Evolutionary conservation across 1,140 invertebrate genomes (phyloP).

Genomic region (Diorhabda carinulata): DNA sequence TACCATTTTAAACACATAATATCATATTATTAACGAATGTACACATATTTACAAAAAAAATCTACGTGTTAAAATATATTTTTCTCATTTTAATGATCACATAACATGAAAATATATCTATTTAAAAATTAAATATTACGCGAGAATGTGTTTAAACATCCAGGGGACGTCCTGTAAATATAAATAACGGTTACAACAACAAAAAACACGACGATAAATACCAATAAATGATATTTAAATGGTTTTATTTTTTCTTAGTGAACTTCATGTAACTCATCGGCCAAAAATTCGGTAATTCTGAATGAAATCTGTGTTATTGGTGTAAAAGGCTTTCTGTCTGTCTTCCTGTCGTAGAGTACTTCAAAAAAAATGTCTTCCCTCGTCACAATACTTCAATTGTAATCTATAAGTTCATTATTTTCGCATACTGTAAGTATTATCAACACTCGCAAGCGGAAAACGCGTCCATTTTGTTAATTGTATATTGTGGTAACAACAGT

Average conservation of each 20-base stretch:
- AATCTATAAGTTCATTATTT: background rate
- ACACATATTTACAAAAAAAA: no score
- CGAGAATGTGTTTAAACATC: no score
- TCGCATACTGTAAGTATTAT: background rate
- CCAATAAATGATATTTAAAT: slow-evolving; percentile 6
- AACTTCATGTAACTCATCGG: slow-evolving; percentile 68
- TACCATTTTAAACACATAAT: no score
- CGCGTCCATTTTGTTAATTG: no score
- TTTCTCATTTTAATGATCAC: no score
- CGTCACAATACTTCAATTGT: slow-evolving; percentile 1
- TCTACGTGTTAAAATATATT: no score
- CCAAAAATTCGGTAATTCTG: slow-evolving; percentile 40
- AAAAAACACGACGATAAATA: slow-evolving; percentile 15
- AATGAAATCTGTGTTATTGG: slow-evolving; percentile 24
- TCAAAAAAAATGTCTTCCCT: slow-evolving; percentile 9
- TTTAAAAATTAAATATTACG: no score
- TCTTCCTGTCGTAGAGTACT: slow-evolving; percentile 21
- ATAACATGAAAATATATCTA: no score
- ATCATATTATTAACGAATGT: no score
- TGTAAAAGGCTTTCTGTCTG: slow-evolving; percentile 22
- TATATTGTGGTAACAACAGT: no score
- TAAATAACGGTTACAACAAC: background rate
- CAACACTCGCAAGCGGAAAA: no score
- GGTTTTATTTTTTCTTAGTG: slow-evolving; percentile 55
- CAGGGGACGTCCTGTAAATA: no score